Evolutionary conservation across 2,888 invertebrate species (phyloP), one percentile per base, ranked within the genome.

Genomic region (Heteromyza rotundicornis): DNA sequence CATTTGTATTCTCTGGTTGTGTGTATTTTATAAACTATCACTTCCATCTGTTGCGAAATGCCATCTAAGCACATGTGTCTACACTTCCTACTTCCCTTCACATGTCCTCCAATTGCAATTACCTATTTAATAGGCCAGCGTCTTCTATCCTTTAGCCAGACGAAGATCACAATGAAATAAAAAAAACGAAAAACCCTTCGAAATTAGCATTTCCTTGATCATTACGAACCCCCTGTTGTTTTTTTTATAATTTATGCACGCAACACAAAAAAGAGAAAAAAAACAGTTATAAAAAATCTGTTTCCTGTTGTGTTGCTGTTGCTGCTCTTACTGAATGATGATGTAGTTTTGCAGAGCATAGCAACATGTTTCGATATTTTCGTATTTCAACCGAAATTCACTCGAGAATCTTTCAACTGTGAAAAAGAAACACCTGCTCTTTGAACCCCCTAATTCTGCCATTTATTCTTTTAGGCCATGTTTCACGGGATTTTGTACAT

Each of bases 261-360:
- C 54, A 52, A n/a, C n/a, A n/a, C n/a, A n/a, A n/a, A n/a, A n/a
- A n/a, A n/a, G n/a, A n/a, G n/a, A n/a, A n/a, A n/a, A n/a, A n/a
- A n/a, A 53, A 53, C 32, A 27, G 53, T 53, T 53, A 53, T 53
- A 50, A 52, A 52, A 56, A 56, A 56, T 56, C 56, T 24, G 56
- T 56, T 56, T 56, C 56, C 56, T 22, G 56, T 56, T 56, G n/a
- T 27, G 7, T 32, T 53, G 52, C n/a, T n/a, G n/a, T n/a, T n/a
- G n/a, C n/a, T n/a, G 32, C 16, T 40, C 14, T 40, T 32, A 32
- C 7, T 40, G n/a, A 40, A n/a, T n/a, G 40, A 3, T 40, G n/a
- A 5, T 32, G 32, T 32, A 8, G 32, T 32, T 53, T 32, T 53
- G 40, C 40, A n/a, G 8, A 14, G 5, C 53, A 53, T 14, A 27